Evolutionary conservation across 2,888 invertebrate genomes (phyloP).

Genomic region (Branchinecta sandiegonensis): DNA sequence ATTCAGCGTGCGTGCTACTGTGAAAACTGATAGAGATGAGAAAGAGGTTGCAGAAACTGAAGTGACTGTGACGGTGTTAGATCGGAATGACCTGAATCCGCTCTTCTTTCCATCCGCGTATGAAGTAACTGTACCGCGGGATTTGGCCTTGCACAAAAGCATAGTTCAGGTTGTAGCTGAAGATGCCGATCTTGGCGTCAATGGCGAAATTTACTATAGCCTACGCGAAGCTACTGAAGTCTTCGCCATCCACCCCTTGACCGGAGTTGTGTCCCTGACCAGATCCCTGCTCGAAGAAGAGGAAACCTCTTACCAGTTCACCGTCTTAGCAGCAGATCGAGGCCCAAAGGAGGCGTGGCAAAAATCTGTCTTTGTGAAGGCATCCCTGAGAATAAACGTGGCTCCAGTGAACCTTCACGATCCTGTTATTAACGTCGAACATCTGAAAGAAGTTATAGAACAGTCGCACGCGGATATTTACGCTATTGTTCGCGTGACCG

Average conservation of each 20-base stretch:
- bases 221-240: conserved; percentile 62
- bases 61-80: conserved; percentile 55
- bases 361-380: conserved; percentile 46
- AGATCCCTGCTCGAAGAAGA: conserved; percentile 57
- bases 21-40: conserved; percentile 28
- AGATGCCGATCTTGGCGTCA: conserved; percentile 88
- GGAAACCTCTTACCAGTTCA: conserved; percentile 52
- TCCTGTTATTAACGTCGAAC: conserved; percentile 65
- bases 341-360: conserved; percentile 45
- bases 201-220: conserved; percentile 90
- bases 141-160: conserved; percentile 59
- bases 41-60: conserved; percentile 49
- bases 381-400: conserved; percentile 59
- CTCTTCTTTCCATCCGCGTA: conserved; percentile 82
- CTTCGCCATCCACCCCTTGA: conserved; percentile 85
- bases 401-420: conserved; percentile 68
- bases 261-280: conserved; percentile 70
- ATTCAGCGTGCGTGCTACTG: conserved; percentile 56
- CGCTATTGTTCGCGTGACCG: conserved; percentile 70
- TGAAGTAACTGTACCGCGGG: conserved; percentile 70
- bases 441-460: conserved; percentile 63
- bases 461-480: conserved; percentile 67
- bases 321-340: conserved; percentile 71
- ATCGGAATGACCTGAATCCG: conserved; percentile 83
- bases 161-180: conserved; percentile 50